Evolutionary conservation across 2,888 invertebrate genomes (phyloP).

Genomic region (Busseola fusca): DNA sequence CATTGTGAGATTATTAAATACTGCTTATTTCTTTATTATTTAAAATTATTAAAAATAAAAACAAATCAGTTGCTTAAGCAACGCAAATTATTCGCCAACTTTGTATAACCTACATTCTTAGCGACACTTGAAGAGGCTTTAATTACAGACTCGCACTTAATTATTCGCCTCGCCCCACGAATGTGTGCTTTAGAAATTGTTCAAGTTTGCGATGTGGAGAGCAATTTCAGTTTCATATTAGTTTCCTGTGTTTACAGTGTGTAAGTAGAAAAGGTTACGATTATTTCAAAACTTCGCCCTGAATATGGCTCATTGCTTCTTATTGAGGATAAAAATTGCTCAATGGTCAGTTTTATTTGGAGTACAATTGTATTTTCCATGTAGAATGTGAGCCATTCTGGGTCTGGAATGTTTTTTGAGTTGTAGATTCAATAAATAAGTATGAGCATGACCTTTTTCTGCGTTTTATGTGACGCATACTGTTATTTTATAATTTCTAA

Average conservation of each 20-base stretch:
- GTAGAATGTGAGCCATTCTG: slow-evolving; percentile 5
- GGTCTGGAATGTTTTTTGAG: slow-evolving; percentile 19
- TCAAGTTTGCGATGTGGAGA: slow-evolving; percentile 38
- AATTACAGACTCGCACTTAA: slow-evolving; percentile 64
- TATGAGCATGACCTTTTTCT: background rate
- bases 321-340: slow-evolving; percentile 13
- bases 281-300: slow-evolving; percentile 14
- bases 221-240: slow-evolving; percentile 43
- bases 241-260: slow-evolving; percentile 24
- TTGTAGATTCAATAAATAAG: background rate
- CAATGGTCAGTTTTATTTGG: slow-evolving; percentile 25
- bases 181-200: slow-evolving; percentile 48
- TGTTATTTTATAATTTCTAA: background rate
- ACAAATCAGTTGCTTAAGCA: slow-evolving; percentile 35
- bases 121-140: slow-evolving; percentile 52
- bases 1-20: background rate
- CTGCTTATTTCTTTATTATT: background rate
- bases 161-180: slow-evolving; percentile 58
- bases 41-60: too few relatives aligned
- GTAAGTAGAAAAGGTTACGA: slow-evolving; percentile 16
- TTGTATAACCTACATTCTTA: slow-evolving; percentile 40
- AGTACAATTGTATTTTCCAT: slow-evolving; percentile 17
- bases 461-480: background rate
- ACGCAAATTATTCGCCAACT: slow-evolving; percentile 33
- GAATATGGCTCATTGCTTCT: slow-evolving; percentile 14